Evolutionary conservation across 2,888 invertebrate species (phyloP), one percentile per base, ranked within the genome.

Genomic region (Branchellion lobata): DNA sequence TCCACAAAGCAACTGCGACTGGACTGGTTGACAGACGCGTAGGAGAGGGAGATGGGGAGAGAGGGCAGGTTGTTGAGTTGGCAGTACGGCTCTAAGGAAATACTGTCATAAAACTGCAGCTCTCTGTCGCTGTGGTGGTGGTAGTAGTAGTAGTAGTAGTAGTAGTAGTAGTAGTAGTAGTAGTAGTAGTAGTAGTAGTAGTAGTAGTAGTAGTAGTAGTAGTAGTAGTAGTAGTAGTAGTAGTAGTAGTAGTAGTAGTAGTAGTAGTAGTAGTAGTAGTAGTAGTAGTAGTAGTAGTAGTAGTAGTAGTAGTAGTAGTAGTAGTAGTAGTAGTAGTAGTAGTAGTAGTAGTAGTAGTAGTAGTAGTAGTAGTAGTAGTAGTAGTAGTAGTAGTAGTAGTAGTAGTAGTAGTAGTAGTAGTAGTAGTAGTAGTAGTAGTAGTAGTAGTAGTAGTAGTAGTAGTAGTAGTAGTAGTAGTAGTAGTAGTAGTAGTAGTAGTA

Each of bases 1-100:
- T 47, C 14, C n/a, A 1, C 29, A 72, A n/a, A n/a, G n/a, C n/a
- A n/a, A n/a, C n/a, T n/a, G n/a, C n/a, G n/a, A n/a, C n/a, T n/a
- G n/a, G n/a, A n/a, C n/a, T n/a, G n/a, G n/a, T n/a, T 21, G 27
- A 83, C 84, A 81, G 81, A 87, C 87, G 86, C 85, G 83, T 87
- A 88, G 82, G 87, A 87, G 14, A 88, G 81, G 77, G 85, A 85
- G 27, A 88, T 83, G 8, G 88, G 88, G 0, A 88, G 87, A 21
- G 87, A 87, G 79, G 86, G 86, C 61, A 88, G 81, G 31, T 86
- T 85, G 82, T 85, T 86, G 79, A 88, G 86, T 83, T 88, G 87
- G 82, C 88, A 88, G 82, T 87, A 88, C 2, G 87, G 86, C 76
- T 87, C 87, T 84, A 87, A 87, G n/a, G 87, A 87, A 29, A 87